These are phyloP conservation scores for Andrena dorsata DNA, from an alignment of 2,888 invertebrate genomes.

Conservation along the genomic window DNA sequence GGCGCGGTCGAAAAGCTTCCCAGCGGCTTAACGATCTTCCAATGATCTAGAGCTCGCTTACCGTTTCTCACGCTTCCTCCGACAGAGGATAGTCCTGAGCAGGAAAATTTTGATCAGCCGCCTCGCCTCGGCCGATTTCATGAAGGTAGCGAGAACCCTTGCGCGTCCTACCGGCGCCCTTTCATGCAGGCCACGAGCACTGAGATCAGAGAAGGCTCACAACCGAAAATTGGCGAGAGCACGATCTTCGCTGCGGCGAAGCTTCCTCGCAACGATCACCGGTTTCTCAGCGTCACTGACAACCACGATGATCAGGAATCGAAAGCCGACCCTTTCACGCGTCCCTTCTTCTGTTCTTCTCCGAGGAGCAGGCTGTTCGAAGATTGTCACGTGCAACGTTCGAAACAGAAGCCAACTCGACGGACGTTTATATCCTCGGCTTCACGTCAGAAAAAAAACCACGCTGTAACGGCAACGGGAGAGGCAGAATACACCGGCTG, in stretches of 20 bases:
- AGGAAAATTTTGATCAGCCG: conserved; percentile 77
- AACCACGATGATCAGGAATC: no score
- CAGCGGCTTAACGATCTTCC: not conserved
- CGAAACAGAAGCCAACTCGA: not conserved
- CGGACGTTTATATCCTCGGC: not conserved
- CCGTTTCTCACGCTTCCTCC: conserved; percentile 76
- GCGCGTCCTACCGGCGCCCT: not conserved
- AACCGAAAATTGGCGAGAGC: not conserved
- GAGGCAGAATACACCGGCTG: conserved; percentile 45
- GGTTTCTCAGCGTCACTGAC: no score
- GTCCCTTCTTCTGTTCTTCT: no score
- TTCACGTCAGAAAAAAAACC: conserved; percentile 4
- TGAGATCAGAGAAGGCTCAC: not conserved
- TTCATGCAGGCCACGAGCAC: conserved; percentile 8
- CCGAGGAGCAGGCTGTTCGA: no score
- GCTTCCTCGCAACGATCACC: not conserved
- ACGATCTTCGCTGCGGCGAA: no score
- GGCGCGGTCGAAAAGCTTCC: conserved; percentile 17
- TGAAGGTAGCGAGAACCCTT: conserved; percentile 59
- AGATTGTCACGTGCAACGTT: not conserved
- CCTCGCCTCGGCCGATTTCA: conserved; percentile 77
- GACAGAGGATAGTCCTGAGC: conserved; percentile 76
- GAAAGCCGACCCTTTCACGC: no score
- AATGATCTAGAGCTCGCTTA: conserved; percentile 52
- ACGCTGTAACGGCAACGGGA: conserved; percentile 4